These are phyloP conservation scores for Pangasius larnaudii DNA, from an alignment of 2,797 vertebrate genomes.

Conservation along the genomic window DNA sequence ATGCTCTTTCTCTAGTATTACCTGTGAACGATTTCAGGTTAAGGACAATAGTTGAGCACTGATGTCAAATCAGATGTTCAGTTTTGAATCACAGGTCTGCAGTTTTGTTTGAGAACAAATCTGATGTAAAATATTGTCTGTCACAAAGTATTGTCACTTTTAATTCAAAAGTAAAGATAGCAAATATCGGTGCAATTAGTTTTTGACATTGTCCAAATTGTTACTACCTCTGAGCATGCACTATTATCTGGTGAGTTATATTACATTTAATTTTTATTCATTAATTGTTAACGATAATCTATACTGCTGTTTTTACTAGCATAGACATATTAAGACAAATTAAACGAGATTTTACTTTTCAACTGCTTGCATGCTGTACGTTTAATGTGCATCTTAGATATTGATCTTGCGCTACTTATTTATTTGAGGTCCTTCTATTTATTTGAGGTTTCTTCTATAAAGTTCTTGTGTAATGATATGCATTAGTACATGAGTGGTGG, in stretches of 20 bases:
- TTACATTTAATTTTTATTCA: background rate
- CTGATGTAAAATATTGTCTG: background rate
- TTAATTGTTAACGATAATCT: background rate
- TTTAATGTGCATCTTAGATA: background rate
- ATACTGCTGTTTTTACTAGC: too few species aligned
- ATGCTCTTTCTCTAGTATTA: conserved; percentile 38
- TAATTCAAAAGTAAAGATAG: background rate
- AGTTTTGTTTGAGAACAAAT: background rate
- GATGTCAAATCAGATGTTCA: background rate
- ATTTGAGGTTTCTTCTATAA: background rate
- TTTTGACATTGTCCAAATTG: background rate
- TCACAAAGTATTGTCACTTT: background rate
- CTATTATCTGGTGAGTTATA: background rate
- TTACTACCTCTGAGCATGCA: background rate
- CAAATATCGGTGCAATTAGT: background rate
- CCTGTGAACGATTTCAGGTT: background rate
- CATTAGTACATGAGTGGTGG: background rate
- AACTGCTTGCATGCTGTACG: background rate
- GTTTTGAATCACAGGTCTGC: background rate
- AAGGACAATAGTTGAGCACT: background rate
- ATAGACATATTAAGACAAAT: background rate
- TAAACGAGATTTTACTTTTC: background rate
- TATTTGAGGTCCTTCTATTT: background rate
- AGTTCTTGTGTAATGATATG: background rate
- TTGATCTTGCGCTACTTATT: background rate